These are phyloP conservation scores for Stomorhina lunata DNA, from an alignment of 2,888 invertebrate genomes.

Conservation along the genomic window DNA sequence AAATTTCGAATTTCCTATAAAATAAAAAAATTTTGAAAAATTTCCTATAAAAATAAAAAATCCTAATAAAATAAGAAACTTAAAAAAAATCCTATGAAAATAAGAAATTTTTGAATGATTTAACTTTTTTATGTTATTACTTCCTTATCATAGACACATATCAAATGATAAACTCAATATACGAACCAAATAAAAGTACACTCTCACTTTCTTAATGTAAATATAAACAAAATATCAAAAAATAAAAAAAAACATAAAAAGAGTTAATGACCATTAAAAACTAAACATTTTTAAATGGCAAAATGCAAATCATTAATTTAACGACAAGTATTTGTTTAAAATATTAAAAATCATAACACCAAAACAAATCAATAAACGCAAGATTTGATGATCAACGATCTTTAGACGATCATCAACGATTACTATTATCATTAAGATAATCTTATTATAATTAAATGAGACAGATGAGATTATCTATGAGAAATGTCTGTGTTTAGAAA, in stretches of 20 bases:
- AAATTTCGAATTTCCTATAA: not conserved
- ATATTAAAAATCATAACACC: constrained; percentile 18
- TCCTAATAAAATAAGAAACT: too few relatives aligned
- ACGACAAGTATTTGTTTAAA: not conserved
- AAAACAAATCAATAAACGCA: not conserved
- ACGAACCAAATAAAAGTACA: not conserved
- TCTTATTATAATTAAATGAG: not conserved
- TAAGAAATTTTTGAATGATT: too few relatives aligned
- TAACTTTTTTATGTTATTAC: too few relatives aligned
- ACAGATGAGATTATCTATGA: not conserved
- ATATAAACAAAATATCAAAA: not conserved
- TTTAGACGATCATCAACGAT: not conserved
- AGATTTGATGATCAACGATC: not conserved
- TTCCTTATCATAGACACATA: too few relatives aligned
- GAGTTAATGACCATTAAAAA: not conserved
- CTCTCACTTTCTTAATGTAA: not conserved
- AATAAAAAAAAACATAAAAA: too few relatives aligned
- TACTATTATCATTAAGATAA: too few relatives aligned
- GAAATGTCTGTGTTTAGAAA: not conserved
- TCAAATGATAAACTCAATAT: not conserved
- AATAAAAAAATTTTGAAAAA: not conserved
- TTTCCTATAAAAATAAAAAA: too few relatives aligned
- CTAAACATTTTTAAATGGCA: constrained; percentile 3
- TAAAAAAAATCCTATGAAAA: too few relatives aligned
- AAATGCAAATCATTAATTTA: constrained; percentile 33